Base-by-base conservation (phyloP, 2,113 vertebrate genomes). In the Prunella fulvescens region DNA sequence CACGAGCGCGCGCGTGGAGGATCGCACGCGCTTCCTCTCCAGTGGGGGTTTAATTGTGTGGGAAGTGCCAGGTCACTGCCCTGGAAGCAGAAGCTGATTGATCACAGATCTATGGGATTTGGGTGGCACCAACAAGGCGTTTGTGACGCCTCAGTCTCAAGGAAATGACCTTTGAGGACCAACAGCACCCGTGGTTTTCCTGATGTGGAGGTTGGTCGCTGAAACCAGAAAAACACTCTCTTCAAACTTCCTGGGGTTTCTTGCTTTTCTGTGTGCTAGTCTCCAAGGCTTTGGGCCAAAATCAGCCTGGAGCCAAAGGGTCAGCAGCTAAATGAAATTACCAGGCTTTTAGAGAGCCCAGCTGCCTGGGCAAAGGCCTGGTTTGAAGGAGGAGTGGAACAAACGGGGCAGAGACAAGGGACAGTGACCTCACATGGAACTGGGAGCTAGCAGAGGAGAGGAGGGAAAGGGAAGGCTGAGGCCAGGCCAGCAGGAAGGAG, bases 351-450 rank as follows among this genome's bases (percentile, higher is more conserved):
- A 73, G 53, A 73, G 54, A 91, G 39, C 11, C 33, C 1, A 11
- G 8, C 37, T 71, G 19, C 24, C 28, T 80, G 51, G 24, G 19
- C 11, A 77, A 82, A 54, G 12, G 19, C 3, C 33, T 62, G 16
- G 24, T n/a, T 66, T 0, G 2, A 51, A 66, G 51, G 12, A 88
- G 15, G 5, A 71, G 9, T 20, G 53, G 40, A 81, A 47, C 14
- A 79, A 40, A 65, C 0, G 0, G n/a, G 28, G 9, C 33, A 28
- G 39, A 65, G 51, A 70, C 22, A 64, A 64, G 57, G 8, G 16
- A 61, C 0, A 2, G 11, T 39, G 62, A n/a, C 7, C 17, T 69
- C 0, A 0, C 8, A 35, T 35, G 45, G 37, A 56, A 17, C 7
- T 81, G 39, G 29, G 60, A 61, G 47, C 23, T 58, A 31, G 22